Evolutionary conservation across 1,140 invertebrate species (phyloP).

Genomic region (Drosophila bipectinata): DNA sequence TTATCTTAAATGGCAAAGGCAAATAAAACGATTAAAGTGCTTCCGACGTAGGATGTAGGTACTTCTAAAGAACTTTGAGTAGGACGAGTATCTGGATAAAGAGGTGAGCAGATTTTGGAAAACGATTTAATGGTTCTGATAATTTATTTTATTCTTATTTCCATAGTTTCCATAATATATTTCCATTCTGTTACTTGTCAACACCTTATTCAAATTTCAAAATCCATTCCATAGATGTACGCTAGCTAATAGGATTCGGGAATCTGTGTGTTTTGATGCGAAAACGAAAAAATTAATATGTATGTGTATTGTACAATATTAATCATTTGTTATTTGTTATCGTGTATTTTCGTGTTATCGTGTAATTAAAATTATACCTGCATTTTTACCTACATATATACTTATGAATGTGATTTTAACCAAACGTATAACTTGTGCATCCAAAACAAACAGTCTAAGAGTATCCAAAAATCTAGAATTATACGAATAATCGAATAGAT

Average conservation of each 20-base stretch:
- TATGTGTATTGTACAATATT: constrained; percentile 61
- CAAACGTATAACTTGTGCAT: constrained; percentile 26
- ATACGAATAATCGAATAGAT: constrained; percentile 35
- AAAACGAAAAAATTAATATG: constrained; percentile 37
- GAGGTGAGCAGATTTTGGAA: constrained; percentile 27
- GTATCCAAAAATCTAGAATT: constrained; percentile 37
- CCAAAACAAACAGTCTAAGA: constrained; percentile 32
- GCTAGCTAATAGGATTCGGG: constrained; percentile 25
- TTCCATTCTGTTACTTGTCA: background rate
- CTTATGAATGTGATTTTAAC: constrained; percentile 59
- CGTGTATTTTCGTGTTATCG: constrained; percentile 79
- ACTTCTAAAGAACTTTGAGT: constrained; percentile 49
- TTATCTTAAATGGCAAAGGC: constrained; percentile 66
- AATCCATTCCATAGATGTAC: constrained; percentile 31
- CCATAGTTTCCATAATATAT: background rate
- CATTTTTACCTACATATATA: constrained; percentile 52
- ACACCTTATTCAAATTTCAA: constrained; percentile 4
- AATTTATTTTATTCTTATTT: background rate
- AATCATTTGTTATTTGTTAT: constrained; percentile 69
- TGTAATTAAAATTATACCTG: constrained; percentile 69
- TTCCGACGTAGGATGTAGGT: constrained; percentile 74
- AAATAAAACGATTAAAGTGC: constrained; percentile 78
- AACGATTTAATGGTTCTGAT: background rate
- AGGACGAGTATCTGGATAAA: constrained; percentile 28
- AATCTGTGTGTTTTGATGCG: constrained; percentile 33